Conservation (phyloP, 1,140 invertebrate genomes). For the Spodoptera litura region DNA sequence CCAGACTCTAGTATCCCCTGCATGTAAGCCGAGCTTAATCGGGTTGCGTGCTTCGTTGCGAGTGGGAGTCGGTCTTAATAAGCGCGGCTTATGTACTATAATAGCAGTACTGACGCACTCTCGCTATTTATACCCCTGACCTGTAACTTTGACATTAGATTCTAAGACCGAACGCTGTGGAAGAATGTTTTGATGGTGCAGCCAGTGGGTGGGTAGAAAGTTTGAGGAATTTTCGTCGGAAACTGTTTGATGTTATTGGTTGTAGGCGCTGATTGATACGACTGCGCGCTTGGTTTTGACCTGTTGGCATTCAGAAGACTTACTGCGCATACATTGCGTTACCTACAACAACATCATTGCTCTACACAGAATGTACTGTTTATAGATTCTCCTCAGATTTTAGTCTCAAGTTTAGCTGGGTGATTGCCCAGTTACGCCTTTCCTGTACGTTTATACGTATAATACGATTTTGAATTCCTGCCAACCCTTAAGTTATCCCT, state of each 20-base stretch:
- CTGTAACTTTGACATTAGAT: constrained; percentile 66
- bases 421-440: background rate
- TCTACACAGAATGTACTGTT: background rate
- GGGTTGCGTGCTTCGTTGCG: constrained; percentile 71
- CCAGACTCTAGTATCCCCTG: background rate
- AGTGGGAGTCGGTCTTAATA: constrained; percentile 82
- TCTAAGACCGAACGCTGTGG: constrained; percentile 24
- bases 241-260: background rate
- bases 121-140: constrained; percentile 73
- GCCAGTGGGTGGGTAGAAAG: constrained; percentile 20
- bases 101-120: constrained; percentile 64
- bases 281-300: background rate
- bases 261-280: constrained; percentile 25
- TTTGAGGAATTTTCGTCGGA: constrained; percentile 1
- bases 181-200: constrained; percentile 31
- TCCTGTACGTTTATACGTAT: background rate
- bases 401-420: background rate
- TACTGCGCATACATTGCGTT: background rate
- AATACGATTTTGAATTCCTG: constrained; percentile 40
- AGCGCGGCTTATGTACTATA: constrained; percentile 79
- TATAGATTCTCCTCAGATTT: background rate
- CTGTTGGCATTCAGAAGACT: background rate
- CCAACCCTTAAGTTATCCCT: constrained; percentile 42
- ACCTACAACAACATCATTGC: background rate
- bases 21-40: constrained; percentile 63